Evolutionary conservation across 2,113 vertebrate genomes (phyloP), one percentile per base, ranked within the genome.

Genomic region (Pithys albifrons): DNA sequence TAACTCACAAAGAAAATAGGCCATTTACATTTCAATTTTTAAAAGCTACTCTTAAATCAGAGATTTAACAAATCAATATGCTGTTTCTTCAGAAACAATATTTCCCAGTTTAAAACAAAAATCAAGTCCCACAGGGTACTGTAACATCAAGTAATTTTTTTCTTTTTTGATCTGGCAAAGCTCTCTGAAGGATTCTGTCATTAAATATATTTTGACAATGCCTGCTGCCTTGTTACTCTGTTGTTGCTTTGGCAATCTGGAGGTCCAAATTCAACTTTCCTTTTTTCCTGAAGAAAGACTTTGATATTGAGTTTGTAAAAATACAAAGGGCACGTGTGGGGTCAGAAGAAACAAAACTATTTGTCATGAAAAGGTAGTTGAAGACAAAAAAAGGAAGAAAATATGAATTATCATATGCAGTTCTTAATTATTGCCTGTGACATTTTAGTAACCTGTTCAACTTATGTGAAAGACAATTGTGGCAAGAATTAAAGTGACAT

Each of bases 31-130:
- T 92, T 96, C 89, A 49, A 69, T 70, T 79, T 62, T 43, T 39
- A 77, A 89, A 85, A 73, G 35, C 41, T 58, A 25, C 23, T 45
- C 62, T 82, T 93, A 79, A 79, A 76, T 66, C 33, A 19, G 18
- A 69, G 77, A 55, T 88, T 73, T 70, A 92, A 79, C 62, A 85
- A 94, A 92, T 89, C 74, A 94, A 92, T 82, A 92, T 14, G 29
- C 37, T 70, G 22, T 52, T 91, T 58, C 76, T 88, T 87, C 35
- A 74, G 73, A 39, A 96, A 57, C 51, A 82, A 6, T 78, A 55
- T 77, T 93, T 90, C 23, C 51, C 65, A 45, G 79, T 93, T 86
- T 85, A 85, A 96, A 91, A 84, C 24, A 71, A 91, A 96, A 93
- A 58, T 67, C 41, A 85, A 82, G 48, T 94, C 54, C 74, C 70